Percentiles rank a stretch among this genome's conserved stretches.
These are phyloP conservation scores for Chloroclystis v-ata DNA, from an alignment of 2,888 invertebrate species.

Conservation along the genomic window DNA sequence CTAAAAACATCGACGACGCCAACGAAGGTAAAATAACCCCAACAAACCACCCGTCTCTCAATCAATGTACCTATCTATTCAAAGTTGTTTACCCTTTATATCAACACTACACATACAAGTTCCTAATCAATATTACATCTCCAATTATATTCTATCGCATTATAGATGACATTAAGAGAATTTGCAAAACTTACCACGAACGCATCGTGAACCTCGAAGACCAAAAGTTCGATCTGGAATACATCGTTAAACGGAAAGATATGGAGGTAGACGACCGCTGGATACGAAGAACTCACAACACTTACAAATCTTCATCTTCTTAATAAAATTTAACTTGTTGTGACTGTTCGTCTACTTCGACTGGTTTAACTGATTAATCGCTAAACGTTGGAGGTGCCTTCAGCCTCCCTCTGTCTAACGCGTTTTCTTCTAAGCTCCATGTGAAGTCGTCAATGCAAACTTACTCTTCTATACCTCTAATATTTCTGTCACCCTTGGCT, in stretches of 20 bases:
- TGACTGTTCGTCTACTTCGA: constrained; percentile 62
- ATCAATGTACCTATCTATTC: neutral
- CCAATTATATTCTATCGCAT: constrained; percentile 56
- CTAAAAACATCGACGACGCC: constrained; percentile 93
- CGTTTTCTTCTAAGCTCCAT: constrained; percentile 62
- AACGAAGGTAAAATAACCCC: constrained; percentile 88
- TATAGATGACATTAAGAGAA: constrained; percentile 86
- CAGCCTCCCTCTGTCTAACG: constrained; percentile 56
- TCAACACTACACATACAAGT: constrained; percentile 48
- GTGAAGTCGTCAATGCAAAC: constrained; percentile 56
- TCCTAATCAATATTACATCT: constrained; percentile 31
- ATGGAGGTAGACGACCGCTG: constrained; percentile 87
- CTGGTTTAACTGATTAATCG: constrained; percentile 59
- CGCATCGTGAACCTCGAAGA: constrained; percentile 94
- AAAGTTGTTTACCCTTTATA: constrained; percentile 21
- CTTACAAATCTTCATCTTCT: constrained; percentile 46
- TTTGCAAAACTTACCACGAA: constrained; percentile 90
- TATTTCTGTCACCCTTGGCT: constrained; percentile 54
- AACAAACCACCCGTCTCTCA: constrained; percentile 5
- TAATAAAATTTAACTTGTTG: constrained; percentile 56
- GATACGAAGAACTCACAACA: constrained; percentile 64
- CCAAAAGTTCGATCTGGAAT: constrained; percentile 98
- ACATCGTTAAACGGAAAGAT: constrained; percentile 98
- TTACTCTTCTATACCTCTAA: constrained; percentile 55
- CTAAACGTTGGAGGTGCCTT: constrained; percentile 39